Evolutionary conservation across 2,888 invertebrate genomes (phyloP).

Genomic region (Cheilosia pagana): DNA sequence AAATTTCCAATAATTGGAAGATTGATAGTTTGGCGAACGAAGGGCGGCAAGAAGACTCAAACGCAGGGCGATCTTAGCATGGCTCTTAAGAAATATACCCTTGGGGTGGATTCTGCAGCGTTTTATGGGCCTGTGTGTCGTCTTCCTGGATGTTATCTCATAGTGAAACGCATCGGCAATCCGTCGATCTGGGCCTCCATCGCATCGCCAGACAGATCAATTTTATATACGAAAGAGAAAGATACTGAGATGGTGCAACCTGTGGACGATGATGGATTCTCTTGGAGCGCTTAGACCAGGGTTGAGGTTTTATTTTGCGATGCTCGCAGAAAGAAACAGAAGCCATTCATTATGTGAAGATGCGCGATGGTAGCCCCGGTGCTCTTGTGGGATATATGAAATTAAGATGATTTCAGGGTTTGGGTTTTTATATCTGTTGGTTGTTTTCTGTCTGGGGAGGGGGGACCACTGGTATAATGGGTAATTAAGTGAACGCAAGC

Average conservation of each 20-base stretch:
- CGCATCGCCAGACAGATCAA: conserved; percentile 42
- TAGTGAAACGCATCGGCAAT: conserved; percentile 43
- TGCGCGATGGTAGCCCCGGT: conserved; percentile 46
- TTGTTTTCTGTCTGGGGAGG: conserved; percentile 1
- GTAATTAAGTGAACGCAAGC: conserved; percentile 66
- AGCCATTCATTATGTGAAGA: conserved; percentile 72
- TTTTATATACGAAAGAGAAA: conserved; percentile 2
- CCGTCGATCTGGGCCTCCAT: conserved; percentile 8
- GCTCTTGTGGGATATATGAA: conserved; percentile 69
- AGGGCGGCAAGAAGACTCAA: conserved; percentile 49
- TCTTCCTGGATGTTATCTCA: conserved; percentile 64
- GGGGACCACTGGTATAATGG: conserved; percentile 25
- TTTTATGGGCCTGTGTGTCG: conserved; percentile 62
- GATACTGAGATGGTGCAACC: neutral
- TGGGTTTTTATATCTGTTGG: conserved; percentile 10
- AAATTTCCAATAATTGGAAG: conserved; percentile 78
- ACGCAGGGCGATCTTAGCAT: conserved; percentile 5
- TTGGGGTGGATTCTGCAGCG: conserved; percentile 33
- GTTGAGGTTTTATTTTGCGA: conserved; percentile 45
- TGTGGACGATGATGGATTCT: conserved; percentile 29
- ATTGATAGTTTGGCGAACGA: conserved; percentile 66
- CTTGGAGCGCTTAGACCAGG: conserved; percentile 27
- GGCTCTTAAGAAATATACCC: conserved; percentile 56
- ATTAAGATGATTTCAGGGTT: conserved; percentile 73
- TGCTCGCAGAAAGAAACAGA: conserved; percentile 41